Evolutionary conservation across 2,888 invertebrate genomes (phyloP), one percentile per base, ranked within the genome.

Genomic region (Drosophila demipolita): DNA sequence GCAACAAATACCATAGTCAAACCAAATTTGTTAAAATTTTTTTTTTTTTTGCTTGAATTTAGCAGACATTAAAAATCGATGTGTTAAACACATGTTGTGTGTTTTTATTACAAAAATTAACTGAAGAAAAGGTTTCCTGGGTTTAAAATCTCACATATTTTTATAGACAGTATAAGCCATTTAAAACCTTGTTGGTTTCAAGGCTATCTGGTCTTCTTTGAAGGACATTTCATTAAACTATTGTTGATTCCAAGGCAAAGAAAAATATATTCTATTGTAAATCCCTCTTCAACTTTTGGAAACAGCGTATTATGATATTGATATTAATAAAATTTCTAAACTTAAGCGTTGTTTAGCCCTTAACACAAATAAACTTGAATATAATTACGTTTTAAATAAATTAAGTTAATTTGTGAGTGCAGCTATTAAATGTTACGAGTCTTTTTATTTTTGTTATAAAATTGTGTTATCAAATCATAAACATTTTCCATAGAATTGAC

Each of bases 21-120:
- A 12, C n/a, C 57, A 53, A 23, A 20, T 29, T 15, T 26, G 17
- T 20, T 11, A 6, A 54, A 49, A 68, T 29, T 26, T 11, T 45
- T 7, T n/a, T n/a, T 9, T 45, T 45, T n/a, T 12, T 57, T 33
- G 3, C n/a, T 45, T 33, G 12, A 11, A 32, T 4, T 52, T 20
- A 36, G 45, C 48, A 36, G 32, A 40, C 35, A 55, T 65, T 73
- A 54, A 65, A 72, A 65, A 65, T 32, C 54, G 26, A 64, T 73
- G n/a, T 64, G 36, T 54, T 54, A 45, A 23, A 45, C 23, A 7
- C 45, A 45, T 23, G 45, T 45, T 20, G 23, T 15, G 45, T 45
- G 23, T 15, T 45, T 45, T 23, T 8, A 15, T 26, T 15, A 36
- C 7, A 23, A 1, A 23, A 23, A 45, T 23, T 20, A 23, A 2